phyloP scores from a whole-genome alignment of 2,113 vertebrate species.

The Lagopus leucura region DNA sequence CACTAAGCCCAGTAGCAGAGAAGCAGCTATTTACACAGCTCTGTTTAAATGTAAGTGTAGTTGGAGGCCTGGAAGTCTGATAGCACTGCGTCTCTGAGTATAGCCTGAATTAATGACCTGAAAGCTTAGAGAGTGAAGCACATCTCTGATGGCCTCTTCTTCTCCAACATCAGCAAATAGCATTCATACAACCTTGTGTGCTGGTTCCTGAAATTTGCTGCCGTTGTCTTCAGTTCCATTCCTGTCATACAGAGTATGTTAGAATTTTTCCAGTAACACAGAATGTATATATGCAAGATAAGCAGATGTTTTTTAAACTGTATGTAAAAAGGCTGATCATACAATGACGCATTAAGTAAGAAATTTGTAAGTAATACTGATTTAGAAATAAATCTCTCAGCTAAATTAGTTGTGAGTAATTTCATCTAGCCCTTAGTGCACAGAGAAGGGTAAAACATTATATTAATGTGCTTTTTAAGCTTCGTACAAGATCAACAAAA shows the following conservation, averaged over 20 bases:
- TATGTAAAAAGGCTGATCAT: not conserved
- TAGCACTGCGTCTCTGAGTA: not conserved
- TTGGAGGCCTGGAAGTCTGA: not conserved
- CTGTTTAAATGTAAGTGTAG: not conserved
- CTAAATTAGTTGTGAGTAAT: not conserved
- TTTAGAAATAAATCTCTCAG: not conserved
- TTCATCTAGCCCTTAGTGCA: not conserved
- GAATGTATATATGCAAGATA: not conserved
- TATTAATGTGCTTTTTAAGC: not conserved
- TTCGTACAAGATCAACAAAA: accelerated
- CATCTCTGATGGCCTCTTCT: not conserved
- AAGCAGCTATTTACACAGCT: not conserved
- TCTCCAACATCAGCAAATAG: not conserved
- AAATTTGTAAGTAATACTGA: not conserved
- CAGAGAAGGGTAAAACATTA: not conserved
- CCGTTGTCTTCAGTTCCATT: not conserved
- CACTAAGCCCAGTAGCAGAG: not conserved
- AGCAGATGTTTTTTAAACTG: not conserved
- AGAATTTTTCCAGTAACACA: not conserved
- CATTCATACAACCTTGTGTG: not conserved
- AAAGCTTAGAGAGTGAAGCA: not conserved
- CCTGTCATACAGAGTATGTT: not conserved
- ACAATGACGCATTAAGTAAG: not conserved
- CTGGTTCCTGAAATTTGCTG: not conserved
- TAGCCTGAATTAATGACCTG: not conserved